Percentiles rank a stretch among this genome's conserved stretches.
Evolutionary conservation across 2,797 vertebrate genomes (phyloP).

Genomic region (Gallinago nigripennis): DNA sequence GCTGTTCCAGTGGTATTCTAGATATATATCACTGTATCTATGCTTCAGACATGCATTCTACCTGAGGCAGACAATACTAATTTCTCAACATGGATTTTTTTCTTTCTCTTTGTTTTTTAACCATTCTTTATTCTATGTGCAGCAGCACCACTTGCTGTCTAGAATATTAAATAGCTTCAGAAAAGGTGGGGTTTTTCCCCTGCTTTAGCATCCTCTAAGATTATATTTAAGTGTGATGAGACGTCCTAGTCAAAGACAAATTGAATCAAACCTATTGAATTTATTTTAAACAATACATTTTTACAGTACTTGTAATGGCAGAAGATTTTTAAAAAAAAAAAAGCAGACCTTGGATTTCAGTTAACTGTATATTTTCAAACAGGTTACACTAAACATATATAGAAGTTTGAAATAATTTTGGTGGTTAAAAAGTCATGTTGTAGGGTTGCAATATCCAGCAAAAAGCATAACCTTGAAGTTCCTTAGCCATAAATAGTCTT

Average conservation of each 20-base stretch:
- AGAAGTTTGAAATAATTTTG: not conserved
- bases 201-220: not conserved
- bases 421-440: not conserved
- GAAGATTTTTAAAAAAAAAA: not conserved
- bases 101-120: not conserved
- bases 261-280: not conserved
- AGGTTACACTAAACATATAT: not conserved
- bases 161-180: not conserved
- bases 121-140: not conserved
- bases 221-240: not conserved
- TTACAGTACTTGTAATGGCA: not conserved
- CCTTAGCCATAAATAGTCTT: not conserved
- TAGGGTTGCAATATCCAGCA: not conserved
- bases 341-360: not conserved
- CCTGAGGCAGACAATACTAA: not conserved
- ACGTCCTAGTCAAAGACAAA: not conserved
- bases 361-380: not conserved
- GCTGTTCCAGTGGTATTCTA: not conserved
- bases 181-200: rapidly evolving
- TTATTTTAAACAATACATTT: not conserved
- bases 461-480: not conserved
- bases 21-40: not conserved
- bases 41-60: not conserved
- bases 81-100: not conserved
- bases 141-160: slow-evolving; percentile 33